These are phyloP conservation scores for Ephydatia muelleri DNA, from an alignment of 37 sponge, comb jelly and placozoan species.

Conservation along the genomic window DNA sequence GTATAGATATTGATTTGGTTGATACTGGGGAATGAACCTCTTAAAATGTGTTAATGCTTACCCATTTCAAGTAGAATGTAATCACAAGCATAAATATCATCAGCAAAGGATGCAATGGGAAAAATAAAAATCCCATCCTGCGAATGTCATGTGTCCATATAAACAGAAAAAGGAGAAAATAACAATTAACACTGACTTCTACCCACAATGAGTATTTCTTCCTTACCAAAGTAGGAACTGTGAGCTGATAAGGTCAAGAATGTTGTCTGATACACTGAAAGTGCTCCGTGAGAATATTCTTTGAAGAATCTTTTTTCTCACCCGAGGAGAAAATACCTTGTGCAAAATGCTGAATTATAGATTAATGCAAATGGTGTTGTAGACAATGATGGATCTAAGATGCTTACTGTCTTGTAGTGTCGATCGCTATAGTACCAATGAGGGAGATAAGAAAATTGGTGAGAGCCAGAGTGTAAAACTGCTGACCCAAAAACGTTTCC, in stretches of 20 bases:
- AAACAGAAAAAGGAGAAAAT: too few relatives aligned
- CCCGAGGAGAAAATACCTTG: background rate
- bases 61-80: background rate
- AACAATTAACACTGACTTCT: too few relatives aligned
- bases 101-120: background rate
- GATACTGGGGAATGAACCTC: too few relatives aligned
- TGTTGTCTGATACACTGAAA: background rate
- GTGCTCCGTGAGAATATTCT: background rate
- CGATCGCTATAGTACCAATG: slow-evolving; percentile 18
- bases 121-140: background rate
- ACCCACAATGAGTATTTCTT: too few relatives aligned
- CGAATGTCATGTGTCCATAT: background rate
- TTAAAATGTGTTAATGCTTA: background rate
- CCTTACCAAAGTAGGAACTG: background rate
- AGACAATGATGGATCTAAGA: background rate
- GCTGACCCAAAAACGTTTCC: slow-evolving; percentile 38
- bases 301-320: background rate
- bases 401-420: slow-evolving; percentile 19
- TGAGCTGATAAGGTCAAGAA: background rate
- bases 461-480: slow-evolving; percentile 20
- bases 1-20: too few relatives aligned
- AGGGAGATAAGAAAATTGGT: slow-evolving; percentile 16
- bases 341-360: background rate
- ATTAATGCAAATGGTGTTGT: background rate
- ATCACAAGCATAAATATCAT: background rate